Conservation (phyloP, 2,888 invertebrate species). For the Coelinius sp. region DNA sequence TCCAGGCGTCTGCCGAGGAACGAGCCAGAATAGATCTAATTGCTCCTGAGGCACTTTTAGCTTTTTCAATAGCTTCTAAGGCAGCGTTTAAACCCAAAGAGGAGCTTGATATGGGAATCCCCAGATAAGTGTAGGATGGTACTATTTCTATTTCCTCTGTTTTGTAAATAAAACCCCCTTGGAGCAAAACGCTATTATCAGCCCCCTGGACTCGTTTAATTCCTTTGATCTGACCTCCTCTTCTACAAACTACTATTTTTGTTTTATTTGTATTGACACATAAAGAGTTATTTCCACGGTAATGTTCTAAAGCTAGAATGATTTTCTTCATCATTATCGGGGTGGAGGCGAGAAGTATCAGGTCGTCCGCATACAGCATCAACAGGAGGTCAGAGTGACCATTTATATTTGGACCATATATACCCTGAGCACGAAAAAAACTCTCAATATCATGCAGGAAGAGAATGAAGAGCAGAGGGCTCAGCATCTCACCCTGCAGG, state of each 20-base stretch:
- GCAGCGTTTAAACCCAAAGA: background rate
- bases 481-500: background rate
- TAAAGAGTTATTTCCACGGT: background rate
- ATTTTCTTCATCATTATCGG: slow-evolving; percentile 37
- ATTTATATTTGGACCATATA: background rate
- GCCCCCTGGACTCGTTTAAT: background rate
- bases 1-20: background rate
- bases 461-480: slow-evolving; percentile 31
- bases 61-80: background rate
- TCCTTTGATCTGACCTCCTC: background rate
- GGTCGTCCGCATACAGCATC: slow-evolving; percentile 3
- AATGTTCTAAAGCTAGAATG: background rate
- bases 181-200: background rate
- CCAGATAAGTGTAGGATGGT: slow-evolving; percentile 22
- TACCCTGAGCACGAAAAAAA: slow-evolving; percentile 16
- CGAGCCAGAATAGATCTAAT: background rate
- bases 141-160: slow-evolving; percentile 25
- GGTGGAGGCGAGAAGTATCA: slow-evolving; percentile 25
- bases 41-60: background rate
- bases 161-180: slow-evolving; percentile 7
- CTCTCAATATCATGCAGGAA: slow-evolving; percentile 12
- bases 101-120: slow-evolving; percentile 23
- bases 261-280: slow-evolving; percentile 27
- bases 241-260: slow-evolving; percentile 24
- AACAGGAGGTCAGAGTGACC: background rate